Percentiles rank a stretch among this genome's conserved stretches.
Evolutionary conservation across 2,113 vertebrate genomes (phyloP).

Genomic region (Apaloderma vittatum): DNA sequence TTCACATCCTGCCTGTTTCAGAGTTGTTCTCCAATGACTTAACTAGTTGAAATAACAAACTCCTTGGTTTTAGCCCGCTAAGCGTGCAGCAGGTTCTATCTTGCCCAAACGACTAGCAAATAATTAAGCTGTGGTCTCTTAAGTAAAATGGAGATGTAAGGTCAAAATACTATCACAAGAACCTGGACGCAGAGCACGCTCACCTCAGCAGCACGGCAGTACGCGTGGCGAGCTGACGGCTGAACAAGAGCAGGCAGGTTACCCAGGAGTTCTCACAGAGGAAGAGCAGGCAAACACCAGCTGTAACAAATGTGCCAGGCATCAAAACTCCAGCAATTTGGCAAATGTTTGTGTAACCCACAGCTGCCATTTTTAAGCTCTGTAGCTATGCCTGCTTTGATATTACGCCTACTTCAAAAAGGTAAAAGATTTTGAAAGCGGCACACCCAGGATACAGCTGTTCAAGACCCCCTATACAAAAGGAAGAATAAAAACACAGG

Average conservation of each 20-base stretch:
- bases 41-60: neutral
- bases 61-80: neutral
- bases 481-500: neutral
- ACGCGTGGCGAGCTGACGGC: accelerated
- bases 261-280: neutral
- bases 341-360: conserved; percentile 19
- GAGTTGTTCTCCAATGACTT: neutral
- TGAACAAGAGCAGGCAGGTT: neutral
- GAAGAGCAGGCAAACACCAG: neutral
- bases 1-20: neutral
- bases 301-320: neutral
- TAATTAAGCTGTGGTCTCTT: neutral
- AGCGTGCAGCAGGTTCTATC: neutral
- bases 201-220: neutral
- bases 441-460: neutral
- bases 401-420: neutral
- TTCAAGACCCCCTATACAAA: neutral
- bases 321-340: neutral
- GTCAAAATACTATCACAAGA: neutral
- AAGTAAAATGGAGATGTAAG: neutral
- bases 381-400: neutral
- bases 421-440: neutral
- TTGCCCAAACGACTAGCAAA: neutral
- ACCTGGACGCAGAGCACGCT: neutral
- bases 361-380: neutral